Percentiles rank a stretch among this genome's conserved stretches.
These are phyloP conservation scores for Aplodontia rufa DNA, from an alignment of 2,113 vertebrate species.

Conservation along the genomic window DNA sequence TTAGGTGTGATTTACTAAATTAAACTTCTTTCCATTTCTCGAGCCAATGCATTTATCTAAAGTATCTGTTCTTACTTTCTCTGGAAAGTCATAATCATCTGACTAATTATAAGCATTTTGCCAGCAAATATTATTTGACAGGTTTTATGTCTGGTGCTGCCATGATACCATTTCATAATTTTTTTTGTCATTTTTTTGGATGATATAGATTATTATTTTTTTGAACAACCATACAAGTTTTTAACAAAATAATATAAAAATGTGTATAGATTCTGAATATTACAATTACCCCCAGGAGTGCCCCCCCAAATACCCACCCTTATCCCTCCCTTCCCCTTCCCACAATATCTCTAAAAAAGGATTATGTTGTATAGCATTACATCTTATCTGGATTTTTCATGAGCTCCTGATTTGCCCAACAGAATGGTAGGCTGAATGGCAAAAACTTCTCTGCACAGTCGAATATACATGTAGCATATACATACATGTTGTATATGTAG, in stretches of 20 bases:
- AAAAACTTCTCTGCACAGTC: neutral
- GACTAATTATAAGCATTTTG: neutral
- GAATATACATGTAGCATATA: neutral
- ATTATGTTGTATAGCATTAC: too few species aligned
- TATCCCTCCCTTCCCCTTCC: too few species aligned
- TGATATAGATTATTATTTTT: too few species aligned
- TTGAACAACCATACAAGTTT: too few species aligned
- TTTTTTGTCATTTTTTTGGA: too few species aligned
- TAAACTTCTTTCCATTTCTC: constrained; percentile 1
- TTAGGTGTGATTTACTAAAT: neutral
- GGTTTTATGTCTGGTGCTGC: neutral
- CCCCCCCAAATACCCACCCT: too few species aligned
- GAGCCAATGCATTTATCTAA: neutral
- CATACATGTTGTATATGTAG: neutral
- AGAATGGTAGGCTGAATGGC: neutral
- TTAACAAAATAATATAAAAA: too few species aligned
- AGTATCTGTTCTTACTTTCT: neutral
- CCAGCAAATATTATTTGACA: neutral
- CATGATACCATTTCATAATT: neutral
- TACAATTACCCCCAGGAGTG: too few species aligned
- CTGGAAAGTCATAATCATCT: neutral
- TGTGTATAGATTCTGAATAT: too few species aligned
- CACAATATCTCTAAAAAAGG: too few species aligned
- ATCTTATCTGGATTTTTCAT: too few species aligned
- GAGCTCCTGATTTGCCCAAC: neutral